Percentiles rank a stretch among this genome's conserved stretches.
phyloP scores from a whole-genome alignment of 1,140 invertebrate genomes.

The Lordiphosa clarofinis region DNA sequence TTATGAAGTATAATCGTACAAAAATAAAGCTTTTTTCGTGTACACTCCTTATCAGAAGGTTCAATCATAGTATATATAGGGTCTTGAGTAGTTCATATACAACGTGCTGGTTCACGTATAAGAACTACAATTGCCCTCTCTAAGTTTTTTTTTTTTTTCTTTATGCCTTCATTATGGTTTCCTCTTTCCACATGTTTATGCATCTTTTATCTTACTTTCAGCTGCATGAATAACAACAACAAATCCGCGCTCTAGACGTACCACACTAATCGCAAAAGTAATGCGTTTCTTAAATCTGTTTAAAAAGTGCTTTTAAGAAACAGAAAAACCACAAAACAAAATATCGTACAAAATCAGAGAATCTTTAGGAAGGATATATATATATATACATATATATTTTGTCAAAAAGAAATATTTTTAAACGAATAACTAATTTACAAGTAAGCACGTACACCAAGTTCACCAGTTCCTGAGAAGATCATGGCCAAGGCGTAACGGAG shows the following conservation, averaged over 20 bases:
- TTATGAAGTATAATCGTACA: no score
- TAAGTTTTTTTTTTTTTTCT: constrained; percentile 9
- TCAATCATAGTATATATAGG: no score
- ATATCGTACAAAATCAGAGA: constrained; percentile 41
- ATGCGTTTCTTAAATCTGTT: constrained; percentile 76
- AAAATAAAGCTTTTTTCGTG: no score
- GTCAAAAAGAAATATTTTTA: constrained; percentile 36
- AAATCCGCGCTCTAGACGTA: constrained; percentile 76
- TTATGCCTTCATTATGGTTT: constrained; percentile 19
- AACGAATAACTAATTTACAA: constrained; percentile 36
- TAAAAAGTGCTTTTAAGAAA: constrained; percentile 75
- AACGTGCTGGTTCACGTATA: no score
- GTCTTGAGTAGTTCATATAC: no score
- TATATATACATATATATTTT: constrained; percentile 20
- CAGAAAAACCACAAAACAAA: constrained; percentile 26
- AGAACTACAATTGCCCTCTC: neutral
- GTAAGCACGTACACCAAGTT: constrained; percentile 47
- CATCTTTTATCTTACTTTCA: constrained; percentile 67
- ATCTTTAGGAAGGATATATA: constrained; percentile 25
- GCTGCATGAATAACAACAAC: constrained; percentile 79
- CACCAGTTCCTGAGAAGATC: constrained; percentile 60
- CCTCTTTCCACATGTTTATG: constrained; percentile 52
- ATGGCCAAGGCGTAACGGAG: constrained; percentile 30
- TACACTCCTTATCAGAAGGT: no score
- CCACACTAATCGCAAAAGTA: constrained; percentile 70